phyloP scores from a whole-genome alignment of 2,888 invertebrate species.

The Apantesis nais region DNA sequence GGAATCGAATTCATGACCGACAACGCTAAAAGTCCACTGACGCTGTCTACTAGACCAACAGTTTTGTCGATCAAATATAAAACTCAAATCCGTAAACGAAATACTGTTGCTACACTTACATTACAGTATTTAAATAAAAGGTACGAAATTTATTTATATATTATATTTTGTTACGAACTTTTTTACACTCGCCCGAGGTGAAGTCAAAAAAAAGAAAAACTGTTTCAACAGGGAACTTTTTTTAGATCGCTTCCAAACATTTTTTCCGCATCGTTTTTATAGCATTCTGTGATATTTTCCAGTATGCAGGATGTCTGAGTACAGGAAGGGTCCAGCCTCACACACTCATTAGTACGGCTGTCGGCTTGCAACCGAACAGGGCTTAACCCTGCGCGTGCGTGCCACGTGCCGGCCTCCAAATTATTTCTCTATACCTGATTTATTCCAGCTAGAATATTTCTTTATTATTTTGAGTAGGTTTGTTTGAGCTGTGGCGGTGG shows the following conservation, averaged over 20 bases:
- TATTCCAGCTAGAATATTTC: slow-evolving; percentile 63
- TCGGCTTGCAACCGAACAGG: slow-evolving; percentile 59
- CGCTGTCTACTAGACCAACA: not conserved
- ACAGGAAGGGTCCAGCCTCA: slow-evolving; percentile 50
- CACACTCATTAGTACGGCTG: slow-evolving; percentile 75
- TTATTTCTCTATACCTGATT: slow-evolving; percentile 82
- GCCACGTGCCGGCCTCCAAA: slow-evolving; percentile 58
- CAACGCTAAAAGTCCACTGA: not conserved
- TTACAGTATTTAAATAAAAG: not conserved
- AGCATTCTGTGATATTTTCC: slow-evolving; percentile 12
- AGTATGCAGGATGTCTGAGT: slow-evolving; percentile 14
- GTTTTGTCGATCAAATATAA: too few relatives aligned
- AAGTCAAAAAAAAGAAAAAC: not conserved
- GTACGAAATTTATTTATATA: too few relatives aligned
- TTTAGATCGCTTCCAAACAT: not conserved
- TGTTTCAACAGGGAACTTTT: not conserved
- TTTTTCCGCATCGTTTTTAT: slow-evolving; percentile 7
- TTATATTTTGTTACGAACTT: not conserved
- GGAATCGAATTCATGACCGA: too few relatives aligned
- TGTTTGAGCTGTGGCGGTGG: slow-evolving; percentile 27
- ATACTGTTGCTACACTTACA: not conserved
- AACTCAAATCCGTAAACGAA: not conserved
- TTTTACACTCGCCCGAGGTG: not conserved
- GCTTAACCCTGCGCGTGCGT: slow-evolving; percentile 54
- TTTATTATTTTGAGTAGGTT: slow-evolving; percentile 20